Evolutionary conservation across 2,797 vertebrate species (phyloP).

Genomic region (Sebastes jordani): DNA sequence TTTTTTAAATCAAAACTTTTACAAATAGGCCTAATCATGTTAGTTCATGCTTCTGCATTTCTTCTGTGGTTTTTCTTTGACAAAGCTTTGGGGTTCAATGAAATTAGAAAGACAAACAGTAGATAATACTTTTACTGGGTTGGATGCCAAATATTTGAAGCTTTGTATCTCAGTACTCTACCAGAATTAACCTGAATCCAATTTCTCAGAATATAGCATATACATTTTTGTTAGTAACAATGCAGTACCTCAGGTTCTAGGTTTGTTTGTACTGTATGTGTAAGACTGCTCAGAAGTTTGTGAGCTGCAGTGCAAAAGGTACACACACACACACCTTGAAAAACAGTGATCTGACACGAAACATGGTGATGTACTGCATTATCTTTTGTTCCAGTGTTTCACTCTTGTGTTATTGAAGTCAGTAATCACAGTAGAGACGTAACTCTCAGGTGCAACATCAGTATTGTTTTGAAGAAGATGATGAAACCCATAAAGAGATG

Average conservation of each 20-base stretch:
- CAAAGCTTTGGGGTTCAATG: background rate
- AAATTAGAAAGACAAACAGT: background rate
- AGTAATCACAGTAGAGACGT: background rate
- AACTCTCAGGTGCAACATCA: background rate
- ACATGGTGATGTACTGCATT: background rate
- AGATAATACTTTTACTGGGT: background rate
- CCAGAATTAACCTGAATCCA: background rate
- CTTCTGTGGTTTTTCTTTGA: background rate
- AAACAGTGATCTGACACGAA: background rate
- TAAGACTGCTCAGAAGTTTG: background rate
- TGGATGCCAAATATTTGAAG: background rate
- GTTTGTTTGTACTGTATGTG: background rate
- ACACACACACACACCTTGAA: background rate
- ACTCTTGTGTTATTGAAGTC: background rate
- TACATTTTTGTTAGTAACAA: background rate
- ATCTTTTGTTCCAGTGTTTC: constrained; percentile 20
- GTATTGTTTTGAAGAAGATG: constrained; percentile 1
- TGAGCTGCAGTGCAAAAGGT: background rate
- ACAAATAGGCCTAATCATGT: background rate
- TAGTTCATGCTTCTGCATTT: background rate
- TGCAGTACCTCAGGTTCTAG: background rate
- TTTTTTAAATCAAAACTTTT: background rate
- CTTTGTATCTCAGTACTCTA: background rate
- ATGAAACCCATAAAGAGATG: constrained; percentile 10
- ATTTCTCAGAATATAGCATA: background rate